These are phyloP conservation scores for Piezodorus guildinii DNA, from an alignment of 1,140 invertebrate species.

Conservation along the genomic window DNA sequence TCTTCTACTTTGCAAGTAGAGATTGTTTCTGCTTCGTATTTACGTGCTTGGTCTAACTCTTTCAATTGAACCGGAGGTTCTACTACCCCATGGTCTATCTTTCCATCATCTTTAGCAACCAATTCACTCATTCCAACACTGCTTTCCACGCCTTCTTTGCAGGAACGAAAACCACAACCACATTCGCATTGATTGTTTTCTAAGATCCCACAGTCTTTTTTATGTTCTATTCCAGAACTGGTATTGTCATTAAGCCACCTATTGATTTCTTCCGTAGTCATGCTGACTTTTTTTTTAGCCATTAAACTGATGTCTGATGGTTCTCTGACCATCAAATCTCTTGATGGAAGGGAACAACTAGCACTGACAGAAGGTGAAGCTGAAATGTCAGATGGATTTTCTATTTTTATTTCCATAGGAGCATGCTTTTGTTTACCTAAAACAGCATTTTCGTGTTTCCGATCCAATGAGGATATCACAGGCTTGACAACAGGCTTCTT, in stretches of 20 bases:
- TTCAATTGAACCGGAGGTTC: slow-evolving; percentile 25
- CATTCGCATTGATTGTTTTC: slow-evolving; percentile 28
- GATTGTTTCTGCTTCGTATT: slow-evolving; percentile 25
- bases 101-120: slow-evolving; percentile 15
- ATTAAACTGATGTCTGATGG: slow-evolving; percentile 19
- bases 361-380: background rate
- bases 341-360: background rate
- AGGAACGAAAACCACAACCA: slow-evolving; percentile 15
- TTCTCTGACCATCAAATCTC: slow-evolving; percentile 1
- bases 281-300: slow-evolving; percentile 51
- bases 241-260: slow-evolving; percentile 54
- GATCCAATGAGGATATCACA: background rate
- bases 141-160: slow-evolving; percentile 12
- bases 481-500: slow-evolving; percentile 14
- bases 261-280: slow-evolving; percentile 58
- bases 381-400: background rate
- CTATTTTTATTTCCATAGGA: background rate
- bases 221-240: slow-evolving; percentile 26
- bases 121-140: slow-evolving; percentile 9
- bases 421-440: background rate
- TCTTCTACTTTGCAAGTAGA: slow-evolving; percentile 26
- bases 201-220: slow-evolving; percentile 27
- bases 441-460: background rate
- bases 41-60: slow-evolving; percentile 21
- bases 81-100: slow-evolving; percentile 20